These are phyloP conservation scores for Petrocephalus schoutedeni DNA, from an alignment of 2,797 vertebrate genomes.

Conservation along the genomic window DNA sequence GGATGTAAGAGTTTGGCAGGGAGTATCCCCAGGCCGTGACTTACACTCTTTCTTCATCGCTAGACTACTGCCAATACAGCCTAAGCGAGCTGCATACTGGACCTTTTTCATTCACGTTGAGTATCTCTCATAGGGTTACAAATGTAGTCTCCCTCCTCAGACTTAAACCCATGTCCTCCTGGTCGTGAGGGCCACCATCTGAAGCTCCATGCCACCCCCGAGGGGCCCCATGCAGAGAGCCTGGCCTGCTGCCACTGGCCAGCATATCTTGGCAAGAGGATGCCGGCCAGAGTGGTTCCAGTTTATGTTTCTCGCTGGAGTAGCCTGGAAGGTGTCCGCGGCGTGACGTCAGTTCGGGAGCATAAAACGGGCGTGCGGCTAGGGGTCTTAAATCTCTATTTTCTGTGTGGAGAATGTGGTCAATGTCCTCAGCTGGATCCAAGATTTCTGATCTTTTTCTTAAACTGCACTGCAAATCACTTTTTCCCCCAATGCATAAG, in stretches of 20 bases:
- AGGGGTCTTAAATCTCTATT: not conserved
- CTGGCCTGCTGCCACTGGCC: conserved; percentile 43
- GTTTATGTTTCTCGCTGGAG: conserved; percentile 14
- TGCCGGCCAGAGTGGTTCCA: conserved; percentile 2
- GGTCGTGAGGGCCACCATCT: not conserved
- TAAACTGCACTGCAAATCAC: not conserved
- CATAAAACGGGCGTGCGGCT: not conserved
- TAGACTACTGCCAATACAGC: not conserved
- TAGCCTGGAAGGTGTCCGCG: not conserved
- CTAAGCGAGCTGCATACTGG: not conserved
- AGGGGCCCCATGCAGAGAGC: conserved; percentile 36
- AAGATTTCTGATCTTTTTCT: not conserved
- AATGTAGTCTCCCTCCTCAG: not conserved
- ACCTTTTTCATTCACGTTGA: not conserved
- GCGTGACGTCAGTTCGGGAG: not conserved
- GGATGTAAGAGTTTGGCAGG: not conserved
- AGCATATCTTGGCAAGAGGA: conserved; percentile 32
- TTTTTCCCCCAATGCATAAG: not conserved
- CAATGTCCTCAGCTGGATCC: not conserved
- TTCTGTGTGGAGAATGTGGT: not conserved
- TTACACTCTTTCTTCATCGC: not conserved
- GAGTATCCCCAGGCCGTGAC: not conserved
- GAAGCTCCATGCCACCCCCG: not conserved
- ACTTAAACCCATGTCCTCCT: not conserved
- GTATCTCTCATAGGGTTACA: not conserved